Evolutionary conservation across 2,797 vertebrate genomes (phyloP).

Genomic region (Calcarius lapponicus): DNA sequence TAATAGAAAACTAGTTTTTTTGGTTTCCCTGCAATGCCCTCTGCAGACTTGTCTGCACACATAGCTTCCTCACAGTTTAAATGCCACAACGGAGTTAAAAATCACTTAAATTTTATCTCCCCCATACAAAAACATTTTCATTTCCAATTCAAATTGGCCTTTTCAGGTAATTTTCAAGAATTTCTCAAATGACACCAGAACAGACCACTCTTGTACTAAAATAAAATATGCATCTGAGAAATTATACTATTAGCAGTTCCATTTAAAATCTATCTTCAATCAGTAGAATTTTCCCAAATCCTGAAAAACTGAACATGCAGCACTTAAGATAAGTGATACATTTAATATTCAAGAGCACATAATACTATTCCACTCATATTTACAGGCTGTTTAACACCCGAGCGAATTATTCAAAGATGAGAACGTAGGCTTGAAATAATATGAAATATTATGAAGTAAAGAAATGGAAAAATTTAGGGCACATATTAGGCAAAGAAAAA

Average conservation of each 20-base stretch:
- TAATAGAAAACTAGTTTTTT: not conserved
- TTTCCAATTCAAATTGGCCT: not conserved
- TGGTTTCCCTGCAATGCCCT: not conserved
- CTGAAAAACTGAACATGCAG: not conserved
- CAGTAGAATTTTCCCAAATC: not conserved
- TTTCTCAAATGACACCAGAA: not conserved
- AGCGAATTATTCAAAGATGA: not conserved
- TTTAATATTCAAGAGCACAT: not conserved
- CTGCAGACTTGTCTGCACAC: not conserved
- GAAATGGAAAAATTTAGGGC: constrained; percentile 11
- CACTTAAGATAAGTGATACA: not conserved
- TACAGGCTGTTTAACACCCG: not conserved
- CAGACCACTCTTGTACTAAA: not conserved
- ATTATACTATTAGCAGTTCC: not conserved
- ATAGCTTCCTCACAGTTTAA: not conserved
- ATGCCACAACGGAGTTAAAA: not conserved
- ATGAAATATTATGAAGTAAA: not conserved
- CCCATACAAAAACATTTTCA: not conserved
- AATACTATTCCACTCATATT: not conserved
- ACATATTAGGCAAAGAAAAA: not conserved
- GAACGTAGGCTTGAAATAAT: not conserved
- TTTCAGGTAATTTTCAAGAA: not conserved
- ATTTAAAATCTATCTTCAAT: not conserved
- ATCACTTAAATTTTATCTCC: not conserved
- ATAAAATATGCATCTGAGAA: not conserved